These are phyloP conservation scores for Sylvilagus floridanus DNA, from an alignment of 2,797 vertebrate species.

Conservation along the genomic window DNA sequence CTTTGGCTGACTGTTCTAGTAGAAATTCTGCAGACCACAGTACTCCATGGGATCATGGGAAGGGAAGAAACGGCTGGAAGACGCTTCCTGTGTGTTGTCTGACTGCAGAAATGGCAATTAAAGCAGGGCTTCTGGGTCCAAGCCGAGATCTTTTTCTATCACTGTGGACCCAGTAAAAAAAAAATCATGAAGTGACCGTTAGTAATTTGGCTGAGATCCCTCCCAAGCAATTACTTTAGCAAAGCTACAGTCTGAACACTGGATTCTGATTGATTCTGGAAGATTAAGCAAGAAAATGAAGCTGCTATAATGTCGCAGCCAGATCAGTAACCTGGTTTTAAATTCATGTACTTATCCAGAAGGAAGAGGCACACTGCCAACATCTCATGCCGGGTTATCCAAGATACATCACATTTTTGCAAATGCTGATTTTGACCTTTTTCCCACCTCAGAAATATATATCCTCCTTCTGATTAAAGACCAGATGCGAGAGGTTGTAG, in stretches of 20 bases:
- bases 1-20: neutral
- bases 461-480: conserved; percentile 58
- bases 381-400: conserved; percentile 14
- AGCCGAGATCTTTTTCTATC: neutral
- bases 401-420: conserved; percentile 15
- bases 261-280: conserved; percentile 73
- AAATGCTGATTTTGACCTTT: conserved; percentile 70
- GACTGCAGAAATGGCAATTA: neutral
- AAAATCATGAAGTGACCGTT: conserved; percentile 52
- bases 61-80: conserved; percentile 21
- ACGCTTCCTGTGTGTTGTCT: neutral
- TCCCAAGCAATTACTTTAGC: conserved; percentile 64
- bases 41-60: neutral
- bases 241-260: conserved; percentile 53
- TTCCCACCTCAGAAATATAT: conserved; percentile 39
- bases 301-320: conserved; percentile 24
- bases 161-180: neutral
- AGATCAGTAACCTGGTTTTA: conserved; percentile 58
- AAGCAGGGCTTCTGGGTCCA: neutral
- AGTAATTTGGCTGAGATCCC: conserved; percentile 33
- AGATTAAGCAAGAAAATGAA: conserved; percentile 76
- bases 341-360: conserved; percentile 41
- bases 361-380: conserved; percentile 55
- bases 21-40: neutral
- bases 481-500: neutral